phyloP scores from a whole-genome alignment of 2,797 vertebrate species.

The Champsocephalus gunnari region DNA sequence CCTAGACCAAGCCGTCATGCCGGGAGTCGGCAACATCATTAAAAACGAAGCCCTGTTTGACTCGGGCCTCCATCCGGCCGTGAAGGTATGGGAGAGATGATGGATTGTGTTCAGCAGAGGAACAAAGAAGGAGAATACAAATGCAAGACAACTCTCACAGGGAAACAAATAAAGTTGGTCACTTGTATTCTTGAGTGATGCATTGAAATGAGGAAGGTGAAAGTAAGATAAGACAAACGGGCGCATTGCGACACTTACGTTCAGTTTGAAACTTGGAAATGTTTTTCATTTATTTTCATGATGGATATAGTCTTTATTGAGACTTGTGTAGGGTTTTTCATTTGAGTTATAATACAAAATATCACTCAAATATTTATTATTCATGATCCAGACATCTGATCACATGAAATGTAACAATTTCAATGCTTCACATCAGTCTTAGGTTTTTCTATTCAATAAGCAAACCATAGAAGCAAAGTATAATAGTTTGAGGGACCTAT shows the following conservation, averaged over 20 bases:
- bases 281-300: slow-evolving; percentile 26
- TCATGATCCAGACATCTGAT: slow-evolving; percentile 19
- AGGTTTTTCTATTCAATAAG: slow-evolving; percentile 1
- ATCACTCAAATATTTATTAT: slow-evolving; percentile 7
- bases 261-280: slow-evolving; percentile 22
- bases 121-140: slow-evolving; percentile 51
- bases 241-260: slow-evolving; percentile 34
- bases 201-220: slow-evolving; percentile 56
- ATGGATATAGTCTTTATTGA: slow-evolving; percentile 2
- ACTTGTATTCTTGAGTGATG: slow-evolving; percentile 57
- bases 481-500: slow-evolving; percentile 18
- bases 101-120: slow-evolving; percentile 72
- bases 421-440: neutral
- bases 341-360: slow-evolving; percentile 15
- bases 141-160: slow-evolving; percentile 42
- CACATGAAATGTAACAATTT: slow-evolving; percentile 13
- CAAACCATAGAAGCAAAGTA: slow-evolving; percentile 6
- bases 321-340: neutral
- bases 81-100: slow-evolving; percentile 85
- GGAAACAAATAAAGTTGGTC: slow-evolving; percentile 28
- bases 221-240: slow-evolving; percentile 42
- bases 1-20: slow-evolving; percentile 92
- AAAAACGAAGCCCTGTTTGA: slow-evolving; percentile 97
- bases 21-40: slow-evolving; percentile 97
- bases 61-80: slow-evolving; percentile 90